These are phyloP conservation scores for Sphaerophoria taeniata DNA, from an alignment of 2,888 invertebrate species.

Conservation along the genomic window DNA sequence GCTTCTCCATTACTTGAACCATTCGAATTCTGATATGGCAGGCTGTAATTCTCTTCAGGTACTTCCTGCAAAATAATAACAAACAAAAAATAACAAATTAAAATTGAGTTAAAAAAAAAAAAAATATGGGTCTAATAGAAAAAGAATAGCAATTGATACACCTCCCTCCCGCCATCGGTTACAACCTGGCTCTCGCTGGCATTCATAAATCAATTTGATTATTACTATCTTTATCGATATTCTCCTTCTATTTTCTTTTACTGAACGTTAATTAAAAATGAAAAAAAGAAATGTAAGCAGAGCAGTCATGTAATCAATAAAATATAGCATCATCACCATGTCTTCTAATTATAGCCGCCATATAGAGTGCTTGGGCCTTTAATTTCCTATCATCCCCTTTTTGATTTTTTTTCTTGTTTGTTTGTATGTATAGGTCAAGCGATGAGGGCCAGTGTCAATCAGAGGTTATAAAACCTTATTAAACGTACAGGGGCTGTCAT, in stretches of 20 bases:
- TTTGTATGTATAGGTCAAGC: slow-evolving; percentile 31
- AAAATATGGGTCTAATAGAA: background rate
- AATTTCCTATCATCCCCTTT: background rate
- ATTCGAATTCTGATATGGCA: slow-evolving; percentile 76
- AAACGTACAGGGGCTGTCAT: slow-evolving; percentile 3
- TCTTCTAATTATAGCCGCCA: slow-evolving; percentile 37
- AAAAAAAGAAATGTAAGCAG: slow-evolving; percentile 11
- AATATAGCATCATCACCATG: slow-evolving; percentile 2
- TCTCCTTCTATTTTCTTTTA: slow-evolving; percentile 17
- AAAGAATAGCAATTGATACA: background rate
- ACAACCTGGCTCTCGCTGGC: background rate
- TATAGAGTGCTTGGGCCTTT: slow-evolving; percentile 4
- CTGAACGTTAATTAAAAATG: slow-evolving; percentile 50
- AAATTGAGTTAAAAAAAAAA: slow-evolving; percentile 24
- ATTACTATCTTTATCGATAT: slow-evolving; percentile 1
- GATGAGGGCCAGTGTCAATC: slow-evolving; percentile 45
- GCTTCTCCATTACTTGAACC: slow-evolving; percentile 76
- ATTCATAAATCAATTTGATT: slow-evolving; percentile 32
- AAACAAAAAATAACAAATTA: slow-evolving; percentile 45
- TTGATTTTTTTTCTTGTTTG: slow-evolving; percentile 28
- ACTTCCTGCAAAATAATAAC: too few species aligned
- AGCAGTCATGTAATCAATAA: slow-evolving; percentile 32
- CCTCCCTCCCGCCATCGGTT: background rate
- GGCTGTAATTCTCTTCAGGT: slow-evolving; percentile 78
- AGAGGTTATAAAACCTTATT: slow-evolving; percentile 30